Percentiles rank a stretch among this genome's conserved stretches.
Conservation (phyloP, 1,140 invertebrate genomes). For the Macrostomum lignano region DNA sequence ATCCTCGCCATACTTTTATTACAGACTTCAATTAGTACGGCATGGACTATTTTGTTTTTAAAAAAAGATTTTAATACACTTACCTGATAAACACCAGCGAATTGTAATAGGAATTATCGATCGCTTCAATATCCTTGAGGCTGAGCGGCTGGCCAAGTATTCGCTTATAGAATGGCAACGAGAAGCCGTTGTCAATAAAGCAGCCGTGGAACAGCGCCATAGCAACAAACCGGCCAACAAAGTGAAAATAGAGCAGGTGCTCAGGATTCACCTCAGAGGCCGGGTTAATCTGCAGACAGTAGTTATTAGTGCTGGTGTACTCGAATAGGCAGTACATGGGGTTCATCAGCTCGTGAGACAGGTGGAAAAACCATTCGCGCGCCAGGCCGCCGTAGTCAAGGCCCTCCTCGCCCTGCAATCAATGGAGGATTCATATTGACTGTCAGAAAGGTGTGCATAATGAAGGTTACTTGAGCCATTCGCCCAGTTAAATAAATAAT, state of each 20-base stretch:
- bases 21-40: too few relatives aligned
- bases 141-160: constrained; percentile 69
- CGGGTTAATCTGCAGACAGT: constrained; percentile 92
- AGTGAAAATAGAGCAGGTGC: constrained; percentile 91
- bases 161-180: constrained; percentile 97
- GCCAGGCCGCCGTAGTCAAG: constrained; percentile 93
- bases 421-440: constrained; percentile 38
- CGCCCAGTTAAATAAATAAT: too few relatives aligned
- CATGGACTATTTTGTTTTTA: too few relatives aligned
- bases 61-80: constrained; percentile 9
- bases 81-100: constrained; percentile 47
- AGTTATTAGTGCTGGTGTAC: constrained; percentile 97
- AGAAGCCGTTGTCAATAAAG: constrained; percentile 96
- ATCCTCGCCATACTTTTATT: too few relatives aligned
- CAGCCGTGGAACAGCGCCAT: constrained; percentile 96
- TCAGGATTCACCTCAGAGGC: constrained; percentile 96
- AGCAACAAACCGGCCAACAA: constrained; percentile 92
- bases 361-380: constrained; percentile 89
- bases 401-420: constrained; percentile 61
- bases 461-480: too few relatives aligned
- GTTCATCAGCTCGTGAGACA: constrained; percentile 93
- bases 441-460: constrained; percentile 62
- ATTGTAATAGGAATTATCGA: constrained; percentile 50
- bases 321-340: constrained; percentile 99
- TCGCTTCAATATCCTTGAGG: constrained; percentile 72